These are phyloP conservation scores for Coracopsis vasa DNA, from an alignment of 2,113 vertebrate genomes.

Conservation along the genomic window DNA sequence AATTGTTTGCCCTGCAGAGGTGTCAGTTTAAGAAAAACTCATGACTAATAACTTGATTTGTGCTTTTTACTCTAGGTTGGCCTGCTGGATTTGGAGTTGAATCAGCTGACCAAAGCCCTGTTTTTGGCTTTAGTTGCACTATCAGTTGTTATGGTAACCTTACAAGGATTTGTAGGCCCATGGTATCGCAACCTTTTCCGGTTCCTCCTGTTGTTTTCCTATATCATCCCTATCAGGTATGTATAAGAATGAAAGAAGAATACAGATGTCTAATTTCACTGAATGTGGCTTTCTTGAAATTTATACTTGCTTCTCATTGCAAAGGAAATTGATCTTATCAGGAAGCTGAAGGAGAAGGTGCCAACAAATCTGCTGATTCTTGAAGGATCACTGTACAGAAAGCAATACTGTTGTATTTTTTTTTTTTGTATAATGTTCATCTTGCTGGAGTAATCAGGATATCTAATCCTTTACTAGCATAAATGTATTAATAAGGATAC, in stretches of 20 bases:
- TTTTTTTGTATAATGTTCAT: conserved; percentile 52
- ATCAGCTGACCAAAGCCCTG: conserved; percentile 93
- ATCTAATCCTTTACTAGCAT: conserved; percentile 28
- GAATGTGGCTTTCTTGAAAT: conserved; percentile 54
- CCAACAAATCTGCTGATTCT: conserved; percentile 46
- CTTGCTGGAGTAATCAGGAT: conserved; percentile 48
- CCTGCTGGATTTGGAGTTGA: conserved; percentile 92
- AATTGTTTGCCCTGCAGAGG: background rate
- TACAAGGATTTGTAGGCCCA: conserved; percentile 92
- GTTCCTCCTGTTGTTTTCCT: conserved; percentile 96
- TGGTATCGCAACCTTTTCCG: conserved; percentile 96
- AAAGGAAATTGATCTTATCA: conserved; percentile 62
- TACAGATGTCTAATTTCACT: conserved; percentile 44
- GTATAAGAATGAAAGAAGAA: conserved; percentile 41
- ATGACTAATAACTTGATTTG: background rate
- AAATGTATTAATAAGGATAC: conserved; percentile 50
- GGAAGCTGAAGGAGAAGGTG: conserved; percentile 46
- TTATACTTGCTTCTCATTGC: conserved; percentile 42
- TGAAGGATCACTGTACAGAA: conserved; percentile 49
- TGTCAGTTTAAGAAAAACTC: background rate
- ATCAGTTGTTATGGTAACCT: conserved; percentile 92
- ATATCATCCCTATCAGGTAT: conserved; percentile 99
- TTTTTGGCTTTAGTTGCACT: conserved; percentile 93
- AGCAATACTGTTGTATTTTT: conserved; percentile 51
- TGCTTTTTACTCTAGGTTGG: conserved; percentile 82